Base-by-base conservation (phyloP, 2,113 vertebrate genomes). In the Gallinago media region DNA sequence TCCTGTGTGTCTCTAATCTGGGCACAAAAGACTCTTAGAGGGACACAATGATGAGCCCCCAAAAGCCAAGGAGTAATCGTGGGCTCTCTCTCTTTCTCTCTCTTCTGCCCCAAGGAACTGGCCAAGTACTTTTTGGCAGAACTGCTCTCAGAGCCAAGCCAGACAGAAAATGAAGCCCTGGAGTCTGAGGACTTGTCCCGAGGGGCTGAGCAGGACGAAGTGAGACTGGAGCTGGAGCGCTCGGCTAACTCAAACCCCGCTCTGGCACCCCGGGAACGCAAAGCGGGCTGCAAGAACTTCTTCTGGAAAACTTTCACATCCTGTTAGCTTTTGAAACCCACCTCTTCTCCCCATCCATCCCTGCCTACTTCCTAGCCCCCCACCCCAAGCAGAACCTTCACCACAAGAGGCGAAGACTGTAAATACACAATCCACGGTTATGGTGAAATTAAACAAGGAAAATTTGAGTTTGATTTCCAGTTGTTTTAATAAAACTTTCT, bases 281-380 rank as follows among this genome's bases (percentile, higher is more conserved):
- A 99, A 97, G 99, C 99, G 0, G 99, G 99, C 68, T 99, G 99
- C 99, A 99, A 99, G 98, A 99, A 99, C 97, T 99, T 99, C 99
- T 99, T 99, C 99, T 99, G 99, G 99, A 99, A 99, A 98, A 99
- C 99, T 11, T 99, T 99, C 98, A 99, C 99, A 50, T 99, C 99
- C 94, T 99, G 99, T 98, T 99, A 99, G 98, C 98, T 96, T 74
- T 92, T 58, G 65, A 95, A 87, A 92, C 67, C 74, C 50, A 73
- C 62, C 44, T 74, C 54, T 79, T 42, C 84, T 92, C 73, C 81
- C 84, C 83, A 95, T 56, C 82, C 81, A 83, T 71, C 62, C 88
- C 56, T 62, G 87, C 61, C 83, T 77, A 68, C 77, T 75, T 89
- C 94, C 71, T 82, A 85, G 83, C 86, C 78, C 63, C 93, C 55